Evolutionary conservation across 2,797 vertebrate species (phyloP), one percentile per base, ranked within the genome.

Genomic region (Australoheros facetus): DNA sequence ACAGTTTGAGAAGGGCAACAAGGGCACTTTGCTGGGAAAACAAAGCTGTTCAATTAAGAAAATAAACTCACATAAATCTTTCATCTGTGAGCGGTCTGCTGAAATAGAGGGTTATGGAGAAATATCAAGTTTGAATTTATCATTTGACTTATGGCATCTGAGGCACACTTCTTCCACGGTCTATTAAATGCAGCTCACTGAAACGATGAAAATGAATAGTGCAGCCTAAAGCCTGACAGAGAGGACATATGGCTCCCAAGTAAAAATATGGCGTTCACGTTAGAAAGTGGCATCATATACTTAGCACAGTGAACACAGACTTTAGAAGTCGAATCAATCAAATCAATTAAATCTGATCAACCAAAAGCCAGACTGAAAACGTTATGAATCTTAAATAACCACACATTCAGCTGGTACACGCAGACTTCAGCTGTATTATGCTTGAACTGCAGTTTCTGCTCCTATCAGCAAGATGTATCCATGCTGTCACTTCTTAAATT

Each of bases 161-260:
- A 90, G 81, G 70, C 81, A 21, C 48, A 76, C 80, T 76, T 81
- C 83, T 79, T 80, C 70, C 86, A 87, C 45, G 79, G 86, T 83
- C 88, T 83, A 88, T 92, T 90, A 91, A 89, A 92, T 90, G 62
- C 66, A 73, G 75, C 87, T 90, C 81, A 84, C 86, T 56, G 81
- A 88, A 91, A 92, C 87, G 84, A 89, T 85, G 83, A 82, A 85
- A 91, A 89, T 88, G 87, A 92, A 92, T 83, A 79, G 79, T 16
- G 54, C 69, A 75, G 79, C 75, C 82, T 82, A 48, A 82, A 87
- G 78, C 81, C 82, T 83, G 84, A 88, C 85, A 80, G 69, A 74
- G 83, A 80, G 71, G 83, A 91, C 86, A 82, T 87, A 82, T 51
- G 51, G 75, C 78, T 71, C 48, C 78, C 53, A 75, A 74, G 85